These are phyloP conservation scores for Apis florea DNA, from an alignment of 1,140 invertebrate genomes.

Conservation along the genomic window DNA sequence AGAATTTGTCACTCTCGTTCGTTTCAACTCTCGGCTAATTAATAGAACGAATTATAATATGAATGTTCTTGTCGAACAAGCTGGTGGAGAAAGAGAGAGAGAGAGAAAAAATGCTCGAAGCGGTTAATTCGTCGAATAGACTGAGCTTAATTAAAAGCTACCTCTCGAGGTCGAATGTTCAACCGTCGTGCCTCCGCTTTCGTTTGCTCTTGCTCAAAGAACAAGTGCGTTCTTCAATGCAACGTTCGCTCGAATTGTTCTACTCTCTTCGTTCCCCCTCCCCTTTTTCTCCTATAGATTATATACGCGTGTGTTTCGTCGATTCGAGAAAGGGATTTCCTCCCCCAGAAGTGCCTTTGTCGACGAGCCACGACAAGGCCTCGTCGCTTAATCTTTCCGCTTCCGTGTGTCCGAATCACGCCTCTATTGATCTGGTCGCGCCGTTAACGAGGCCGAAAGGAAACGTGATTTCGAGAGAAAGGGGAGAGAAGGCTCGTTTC, in stretches of 20 bases:
- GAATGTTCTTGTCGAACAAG: constrained; percentile 10
- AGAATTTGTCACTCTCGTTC: background rate
- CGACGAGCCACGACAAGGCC: background rate
- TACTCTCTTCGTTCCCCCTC: too few species aligned
- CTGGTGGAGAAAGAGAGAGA: too few species aligned
- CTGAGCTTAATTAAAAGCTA: constrained; percentile 30
- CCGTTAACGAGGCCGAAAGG: constrained; percentile 14
- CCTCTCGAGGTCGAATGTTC: constrained; percentile 16
- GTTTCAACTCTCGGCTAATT: background rate
- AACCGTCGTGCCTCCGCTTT: background rate
- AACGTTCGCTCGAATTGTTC: constrained; percentile 2
- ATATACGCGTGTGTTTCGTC: background rate
- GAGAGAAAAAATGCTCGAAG: background rate
- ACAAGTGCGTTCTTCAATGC: background rate
- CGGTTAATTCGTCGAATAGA: constrained; percentile 20
- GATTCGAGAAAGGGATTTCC: background rate
- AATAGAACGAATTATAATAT: constrained; percentile 16
- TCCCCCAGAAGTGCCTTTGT: background rate
- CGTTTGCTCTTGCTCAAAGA: constrained; percentile 5
- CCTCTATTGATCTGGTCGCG: constrained; percentile 15
- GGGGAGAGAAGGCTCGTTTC: background rate
- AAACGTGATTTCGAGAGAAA: background rate
- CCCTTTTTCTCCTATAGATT: background rate
- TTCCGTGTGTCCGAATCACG: constrained; percentile 3
- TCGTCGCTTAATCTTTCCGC: background rate